A percentile compares a stretch with the other conserved stretches of the same genome.
Evolutionary conservation across 2,888 invertebrate species (phyloP).

Genomic region (Athalia cordata): DNA sequence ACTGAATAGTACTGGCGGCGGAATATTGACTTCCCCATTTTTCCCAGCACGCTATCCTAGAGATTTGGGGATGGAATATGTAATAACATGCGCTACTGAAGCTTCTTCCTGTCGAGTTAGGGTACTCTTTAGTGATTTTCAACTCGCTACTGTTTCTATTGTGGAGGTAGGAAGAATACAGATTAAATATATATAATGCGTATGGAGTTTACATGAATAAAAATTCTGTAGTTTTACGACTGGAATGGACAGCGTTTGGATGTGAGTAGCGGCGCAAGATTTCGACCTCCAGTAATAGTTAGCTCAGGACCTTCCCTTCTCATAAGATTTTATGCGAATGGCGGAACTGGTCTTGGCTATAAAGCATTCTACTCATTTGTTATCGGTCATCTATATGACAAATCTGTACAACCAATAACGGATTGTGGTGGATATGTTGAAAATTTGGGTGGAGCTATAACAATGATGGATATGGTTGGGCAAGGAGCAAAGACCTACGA

Average conservation of each 20-base stretch:
- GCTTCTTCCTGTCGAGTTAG: constrained; percentile 77
- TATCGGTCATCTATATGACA: constrained; percentile 66
- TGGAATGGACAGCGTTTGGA: constrained; percentile 81
- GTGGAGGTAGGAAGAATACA: constrained; percentile 76
- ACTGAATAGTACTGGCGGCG: constrained; percentile 72
- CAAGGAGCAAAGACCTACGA: constrained; percentile 78
- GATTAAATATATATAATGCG: too few relatives aligned
- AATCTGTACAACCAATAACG: constrained; percentile 69
- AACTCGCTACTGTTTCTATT: constrained; percentile 79
- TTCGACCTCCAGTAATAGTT: constrained; percentile 81
- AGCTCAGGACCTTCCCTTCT: constrained; percentile 79
- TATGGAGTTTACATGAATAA: too few relatives aligned
- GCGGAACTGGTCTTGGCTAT: constrained; percentile 81
- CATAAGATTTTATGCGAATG: constrained; percentile 82
- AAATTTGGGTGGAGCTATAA: constrained; percentile 83
- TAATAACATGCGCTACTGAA: constrained; percentile 77
- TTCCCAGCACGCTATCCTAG: constrained; percentile 81
- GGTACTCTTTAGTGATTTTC: constrained; percentile 82
- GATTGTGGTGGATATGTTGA: constrained; percentile 84
- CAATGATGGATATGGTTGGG: constrained; percentile 84
- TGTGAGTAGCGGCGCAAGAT: constrained; percentile 80
- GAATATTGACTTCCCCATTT: constrained; percentile 80
- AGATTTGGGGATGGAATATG: constrained; percentile 80
- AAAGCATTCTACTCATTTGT: constrained; percentile 78
- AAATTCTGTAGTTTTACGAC: constrained; percentile 78